Base-by-base conservation (phyloP, 2,797 vertebrate species). In the Antennarius maculatus region DNA sequence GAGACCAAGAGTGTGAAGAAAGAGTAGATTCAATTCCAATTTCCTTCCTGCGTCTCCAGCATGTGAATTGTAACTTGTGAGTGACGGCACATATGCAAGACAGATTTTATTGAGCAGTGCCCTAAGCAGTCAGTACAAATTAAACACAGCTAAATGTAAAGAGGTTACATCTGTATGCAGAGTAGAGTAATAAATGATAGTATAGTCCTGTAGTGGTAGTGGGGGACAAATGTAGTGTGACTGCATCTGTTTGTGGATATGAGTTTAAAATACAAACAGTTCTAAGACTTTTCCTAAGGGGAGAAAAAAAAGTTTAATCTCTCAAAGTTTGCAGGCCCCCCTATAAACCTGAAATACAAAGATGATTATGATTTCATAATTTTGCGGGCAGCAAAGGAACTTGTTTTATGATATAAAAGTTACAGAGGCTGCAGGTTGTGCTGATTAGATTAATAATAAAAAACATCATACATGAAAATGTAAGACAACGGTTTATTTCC, bases 31-130 rank as follows among this genome's bases (percentile, higher is more conserved):
- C 39, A 16, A 59, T 54, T 58, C 12, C 45, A 41, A 45, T 56
- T 56, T 34, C 31, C 41, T 39, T 23, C 16, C 5, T 31, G 6
- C 16, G 17, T 56, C 59, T 27, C 11, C 41, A 37, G 49, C 28
- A 54, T 73, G 12, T 69, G 45, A 27, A 43, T 55, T 49, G 37
- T 15, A 64, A 59, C 71, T 58, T 73, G 67, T 72, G 71, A 82
- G 64, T 52, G 57, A 76, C 66, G 77, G 69, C 69, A 75, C 54
- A 78, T 82, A 59, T 57, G 56, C 37, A 29, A 28, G 68, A 75
- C 67, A 55, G 59, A 71, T 77, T 80, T 77, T 77, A 67, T 60
- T 74, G 69, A 83, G 70, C 14, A 17, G 54, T 45, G 59, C 82
- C 63, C 64, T 53, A 54, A 68, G 76, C 69, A 74, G 63, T 57